A percentile compares a stretch with the other conserved stretches of the same genome.
These are phyloP conservation scores for Drosophila paramelanica DNA, from an alignment of 2,888 invertebrate genomes.

Conservation along the genomic window DNA sequence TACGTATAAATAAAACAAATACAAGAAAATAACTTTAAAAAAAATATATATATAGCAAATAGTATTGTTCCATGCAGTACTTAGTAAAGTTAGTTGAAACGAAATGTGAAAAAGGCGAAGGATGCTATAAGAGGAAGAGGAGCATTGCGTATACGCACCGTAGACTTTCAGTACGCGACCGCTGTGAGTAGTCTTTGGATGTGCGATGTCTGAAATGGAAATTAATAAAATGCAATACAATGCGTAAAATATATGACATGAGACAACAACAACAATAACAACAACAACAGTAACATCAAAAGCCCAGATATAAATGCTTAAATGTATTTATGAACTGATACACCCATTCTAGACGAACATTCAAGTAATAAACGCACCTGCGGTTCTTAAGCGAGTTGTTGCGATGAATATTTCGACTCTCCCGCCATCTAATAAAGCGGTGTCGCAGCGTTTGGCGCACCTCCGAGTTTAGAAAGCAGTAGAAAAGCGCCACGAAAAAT, in stretches of 20 bases:
- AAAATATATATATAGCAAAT: conserved; percentile 20
- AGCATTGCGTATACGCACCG: conserved; percentile 86
- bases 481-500: conserved; percentile 94
- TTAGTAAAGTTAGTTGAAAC: conserved; percentile 34
- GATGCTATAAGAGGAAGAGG: conserved; percentile 29
- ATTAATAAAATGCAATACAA: conserved; percentile 39
- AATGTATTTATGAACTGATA: conserved; percentile 3
- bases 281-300: conserved; percentile 21
- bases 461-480: conserved; percentile 97
- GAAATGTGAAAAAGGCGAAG: conserved; percentile 14
- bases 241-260: neutral
- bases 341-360: conserved; percentile 13
- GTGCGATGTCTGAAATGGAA: conserved; percentile 87
- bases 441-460: conserved; percentile 94
- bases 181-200: conserved; percentile 93
- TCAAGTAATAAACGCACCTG: conserved; percentile 69
- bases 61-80: conserved; percentile 35
- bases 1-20: conserved; percentile 38
- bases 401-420: conserved; percentile 84
- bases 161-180: conserved; percentile 92
- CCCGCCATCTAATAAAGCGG: conserved; percentile 91
- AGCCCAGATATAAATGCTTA: conserved; percentile 19
- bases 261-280: conserved; percentile 21
- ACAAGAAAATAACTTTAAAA: conserved; percentile 23
- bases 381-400: conserved; percentile 81